Percentiles rank a stretch among this genome's conserved stretches.
Conservation (phyloP, 2,113 vertebrate genomes). For the Phyllostomus hastatus region DNA sequence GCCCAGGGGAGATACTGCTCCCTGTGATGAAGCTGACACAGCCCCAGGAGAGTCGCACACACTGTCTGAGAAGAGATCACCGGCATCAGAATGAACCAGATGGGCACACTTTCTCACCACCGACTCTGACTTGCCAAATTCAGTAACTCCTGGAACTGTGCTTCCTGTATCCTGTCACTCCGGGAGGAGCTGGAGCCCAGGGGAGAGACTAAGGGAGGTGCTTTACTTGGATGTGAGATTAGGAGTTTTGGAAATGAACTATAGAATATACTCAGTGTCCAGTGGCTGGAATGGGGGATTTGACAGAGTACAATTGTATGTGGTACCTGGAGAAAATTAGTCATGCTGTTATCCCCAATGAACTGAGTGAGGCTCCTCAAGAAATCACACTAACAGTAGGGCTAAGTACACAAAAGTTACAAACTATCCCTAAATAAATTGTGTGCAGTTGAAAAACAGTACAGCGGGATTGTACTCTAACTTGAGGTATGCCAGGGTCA, state of each 20-base stretch:
- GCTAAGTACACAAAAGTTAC: background rate
- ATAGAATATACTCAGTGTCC: background rate
- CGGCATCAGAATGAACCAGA: background rate
- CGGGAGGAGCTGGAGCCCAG: background rate
- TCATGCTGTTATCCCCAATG: background rate
- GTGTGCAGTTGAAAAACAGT: background rate
- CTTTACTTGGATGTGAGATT: background rate
- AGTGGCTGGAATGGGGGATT: background rate
- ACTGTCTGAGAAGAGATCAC: background rate
- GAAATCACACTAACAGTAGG: background rate
- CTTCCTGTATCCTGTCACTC: background rate
- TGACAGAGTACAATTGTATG: background rate
- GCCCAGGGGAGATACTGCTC: background rate
- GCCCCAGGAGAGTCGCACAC: background rate
- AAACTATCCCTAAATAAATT: background rate
- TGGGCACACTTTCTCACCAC: background rate
- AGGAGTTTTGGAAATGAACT: background rate
- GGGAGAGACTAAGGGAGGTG: too few relatives aligned
- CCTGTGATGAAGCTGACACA: background rate
- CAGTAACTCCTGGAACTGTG: background rate
- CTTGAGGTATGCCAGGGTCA: background rate
- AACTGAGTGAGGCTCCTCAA: fast-evolving
- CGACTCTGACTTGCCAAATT: fast-evolving
- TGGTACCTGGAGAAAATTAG: background rate
- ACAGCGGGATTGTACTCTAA: background rate